phyloP scores from a whole-genome alignment of 2,888 invertebrate species.

The Heteromyza rotundicornis region DNA sequence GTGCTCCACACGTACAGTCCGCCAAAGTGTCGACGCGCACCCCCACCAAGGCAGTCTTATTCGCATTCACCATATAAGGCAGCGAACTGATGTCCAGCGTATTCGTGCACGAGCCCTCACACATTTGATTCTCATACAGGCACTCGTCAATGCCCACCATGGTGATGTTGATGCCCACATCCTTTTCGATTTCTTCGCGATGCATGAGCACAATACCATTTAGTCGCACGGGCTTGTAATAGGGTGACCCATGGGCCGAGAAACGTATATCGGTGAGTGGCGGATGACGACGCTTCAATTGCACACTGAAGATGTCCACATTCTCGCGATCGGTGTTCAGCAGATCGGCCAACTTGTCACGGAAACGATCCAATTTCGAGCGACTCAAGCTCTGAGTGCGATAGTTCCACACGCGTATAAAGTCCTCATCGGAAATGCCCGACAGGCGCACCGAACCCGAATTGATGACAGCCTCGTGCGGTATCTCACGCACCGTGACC shows the following conservation, averaged over 20 bases:
- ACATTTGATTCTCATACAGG: conserved; percentile 91
- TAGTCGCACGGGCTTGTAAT: conserved; percentile 90
- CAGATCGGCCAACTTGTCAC: conserved; percentile 85
- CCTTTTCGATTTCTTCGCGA: conserved; percentile 90
- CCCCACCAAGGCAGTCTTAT: conserved; percentile 95
- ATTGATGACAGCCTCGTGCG: conserved; percentile 93
- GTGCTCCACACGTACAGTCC: conserved; percentile 91
- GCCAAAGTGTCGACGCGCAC: conserved; percentile 92
- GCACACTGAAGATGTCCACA: conserved; percentile 96
- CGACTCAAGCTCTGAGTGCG: conserved; percentile 82
- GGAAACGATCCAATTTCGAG: conserved; percentile 89
- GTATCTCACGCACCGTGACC: conserved; percentile 91
- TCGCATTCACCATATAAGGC: conserved; percentile 96
- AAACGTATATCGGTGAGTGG: conserved; percentile 91
- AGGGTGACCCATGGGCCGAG: conserved; percentile 94
- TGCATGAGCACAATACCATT: conserved; percentile 95
- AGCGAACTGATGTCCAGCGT: conserved; percentile 85
- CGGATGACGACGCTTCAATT: conserved; percentile 83
- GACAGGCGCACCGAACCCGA: conserved; percentile 93
- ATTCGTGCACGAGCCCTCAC: conserved; percentile 96
- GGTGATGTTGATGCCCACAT: conserved; percentile 93
- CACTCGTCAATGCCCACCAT: conserved; percentile 99
- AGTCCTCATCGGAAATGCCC: conserved; percentile 95
- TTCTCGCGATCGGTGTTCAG: conserved; percentile 85
- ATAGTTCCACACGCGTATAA: conserved; percentile 93